Conservation (phyloP, 2,888 invertebrate genomes). For the Ashinkailepas kermadecensis region DNA sequence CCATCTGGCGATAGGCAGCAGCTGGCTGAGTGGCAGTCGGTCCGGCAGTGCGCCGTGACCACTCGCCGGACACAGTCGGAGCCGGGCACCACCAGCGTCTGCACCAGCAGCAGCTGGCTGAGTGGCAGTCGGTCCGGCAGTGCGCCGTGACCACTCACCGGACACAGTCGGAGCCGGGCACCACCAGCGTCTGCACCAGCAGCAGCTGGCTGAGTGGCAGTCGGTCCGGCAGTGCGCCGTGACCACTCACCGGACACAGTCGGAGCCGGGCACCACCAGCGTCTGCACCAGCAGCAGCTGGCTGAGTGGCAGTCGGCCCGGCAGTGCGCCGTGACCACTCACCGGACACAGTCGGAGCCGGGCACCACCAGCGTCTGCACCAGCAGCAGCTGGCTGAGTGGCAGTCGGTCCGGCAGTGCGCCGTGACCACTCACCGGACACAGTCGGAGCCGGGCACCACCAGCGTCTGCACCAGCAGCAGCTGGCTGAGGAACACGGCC, state of each 20-base stretch:
- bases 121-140: background rate
- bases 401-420: no score
- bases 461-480: background rate
- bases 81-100: background rate
- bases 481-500: background rate
- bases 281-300: slow-evolving; percentile 9
- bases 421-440: background rate
- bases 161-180: background rate
- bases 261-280: background rate
- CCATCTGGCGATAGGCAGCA: background rate
- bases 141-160: background rate
- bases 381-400: background rate
- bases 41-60: background rate
- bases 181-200: background rate
- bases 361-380: background rate
- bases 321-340: background rate
- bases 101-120: background rate
- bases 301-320: background rate
- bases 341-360: background rate
- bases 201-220: background rate
- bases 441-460: background rate
- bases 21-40: background rate
- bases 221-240: no score
- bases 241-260: background rate
- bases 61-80: background rate